Conservation (phyloP, 2,797 vertebrate species). For the Meda fulgida region DNA sequence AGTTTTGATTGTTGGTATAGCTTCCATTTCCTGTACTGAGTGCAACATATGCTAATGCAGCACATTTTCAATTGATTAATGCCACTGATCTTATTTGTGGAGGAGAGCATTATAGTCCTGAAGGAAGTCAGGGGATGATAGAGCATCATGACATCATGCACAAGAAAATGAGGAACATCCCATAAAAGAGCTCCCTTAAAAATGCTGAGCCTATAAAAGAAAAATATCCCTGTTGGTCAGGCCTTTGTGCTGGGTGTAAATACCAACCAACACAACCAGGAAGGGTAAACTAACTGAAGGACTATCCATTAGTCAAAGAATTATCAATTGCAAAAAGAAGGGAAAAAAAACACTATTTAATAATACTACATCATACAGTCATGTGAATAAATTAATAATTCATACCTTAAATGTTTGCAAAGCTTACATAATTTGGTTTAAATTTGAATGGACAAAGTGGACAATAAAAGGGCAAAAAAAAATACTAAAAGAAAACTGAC, state of each 20-base stretch:
- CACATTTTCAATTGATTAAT: slow-evolving; percentile 76
- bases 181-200: slow-evolving; percentile 30
- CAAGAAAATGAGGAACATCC: slow-evolving; percentile 48
- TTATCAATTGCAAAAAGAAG: background rate
- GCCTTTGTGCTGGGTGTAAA: background rate
- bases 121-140: slow-evolving; percentile 60
- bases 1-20: background rate
- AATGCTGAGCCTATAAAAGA: slow-evolving; percentile 17
- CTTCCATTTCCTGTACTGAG: slow-evolving; percentile 56
- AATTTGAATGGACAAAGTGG: background rate
- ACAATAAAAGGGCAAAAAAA: background rate
- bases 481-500: background rate
- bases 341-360: background rate
- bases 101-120: slow-evolving; percentile 71
- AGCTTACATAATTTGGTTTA: background rate
- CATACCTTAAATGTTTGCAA: background rate
- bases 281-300: background rate
- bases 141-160: slow-evolving; percentile 52
- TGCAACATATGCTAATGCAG: slow-evolving; percentile 63
- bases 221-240: background rate
- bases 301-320: background rate
- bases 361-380: background rate
- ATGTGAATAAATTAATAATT: background rate
- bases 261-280: background rate
- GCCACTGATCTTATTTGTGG: slow-evolving; percentile 68